Evolutionary conservation across 2,888 invertebrate genomes (phyloP).

Genomic region (Abrostola tripartita): DNA sequence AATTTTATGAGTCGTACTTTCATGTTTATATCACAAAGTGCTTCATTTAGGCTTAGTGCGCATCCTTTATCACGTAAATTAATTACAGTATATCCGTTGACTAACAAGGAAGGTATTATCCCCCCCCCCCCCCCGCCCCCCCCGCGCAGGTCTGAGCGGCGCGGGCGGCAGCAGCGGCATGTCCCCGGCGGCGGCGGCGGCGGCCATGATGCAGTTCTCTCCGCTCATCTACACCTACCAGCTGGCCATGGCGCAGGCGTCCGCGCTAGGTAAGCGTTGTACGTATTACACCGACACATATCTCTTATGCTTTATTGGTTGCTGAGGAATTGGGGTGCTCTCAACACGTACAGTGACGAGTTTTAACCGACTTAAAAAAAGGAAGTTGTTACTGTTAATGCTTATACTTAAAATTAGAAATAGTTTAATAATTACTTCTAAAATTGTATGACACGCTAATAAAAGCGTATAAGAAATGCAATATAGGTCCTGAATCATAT

Average conservation of each 20-base stretch:
- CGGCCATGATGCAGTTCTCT: conserved; percentile 96
- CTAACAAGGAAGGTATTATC: no score
- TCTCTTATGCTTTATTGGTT: conserved; percentile 2
- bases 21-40: background rate
- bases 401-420: no score
- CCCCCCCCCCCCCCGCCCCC: no score
- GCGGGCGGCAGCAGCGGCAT: conserved; percentile 83
- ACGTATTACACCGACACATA: conserved; percentile 61
- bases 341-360: background rate
- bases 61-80: no score
- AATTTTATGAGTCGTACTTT: background rate
- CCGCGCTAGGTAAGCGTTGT: conserved; percentile 86
- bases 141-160: conserved; percentile 85
- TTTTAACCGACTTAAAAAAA: background rate
- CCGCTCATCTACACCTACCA: conserved; percentile 96
- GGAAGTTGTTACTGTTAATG: background rate
- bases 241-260: conserved; percentile 94
- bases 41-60: background rate
- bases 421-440: no score
- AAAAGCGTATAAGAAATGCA: no score
- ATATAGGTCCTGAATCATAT: no score
- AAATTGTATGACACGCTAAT: no score
- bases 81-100: no score
- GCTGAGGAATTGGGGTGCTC: background rate
- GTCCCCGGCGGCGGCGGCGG: conserved; percentile 91